Conservation (phyloP, 2,797 vertebrate genomes). For the Pseudopleuronectes americanus region DNA sequence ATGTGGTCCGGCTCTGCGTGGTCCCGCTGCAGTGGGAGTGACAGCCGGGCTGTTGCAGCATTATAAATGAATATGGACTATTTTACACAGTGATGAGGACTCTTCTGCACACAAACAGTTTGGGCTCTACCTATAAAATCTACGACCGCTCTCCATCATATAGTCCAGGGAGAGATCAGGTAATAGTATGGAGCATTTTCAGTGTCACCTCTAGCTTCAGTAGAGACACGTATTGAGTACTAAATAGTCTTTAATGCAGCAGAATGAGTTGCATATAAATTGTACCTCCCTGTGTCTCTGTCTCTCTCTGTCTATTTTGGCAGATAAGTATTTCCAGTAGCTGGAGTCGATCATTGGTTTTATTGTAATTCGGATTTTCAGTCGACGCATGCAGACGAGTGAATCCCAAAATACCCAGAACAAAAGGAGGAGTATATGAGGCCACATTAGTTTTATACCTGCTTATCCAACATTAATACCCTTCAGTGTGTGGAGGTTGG, state of each 20-base stretch:
- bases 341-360: no score
- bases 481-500: slow-evolving; percentile 39
- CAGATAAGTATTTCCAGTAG: no score
- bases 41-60: slow-evolving; percentile 3
- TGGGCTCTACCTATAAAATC: neutral
- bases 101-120: slow-evolving; percentile 18
- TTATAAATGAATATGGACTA: neutral
- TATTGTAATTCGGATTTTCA: no score
- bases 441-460: slow-evolving; percentile 33
- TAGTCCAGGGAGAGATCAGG: slow-evolving; percentile 23
- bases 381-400: no score
- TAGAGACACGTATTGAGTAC: neutral
- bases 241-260: slow-evolving; percentile 11
- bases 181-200: slow-evolving; percentile 12
- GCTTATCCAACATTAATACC: slow-evolving; percentile 48
- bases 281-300: neutral
- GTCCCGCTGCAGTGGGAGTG: slow-evolving; percentile 11
- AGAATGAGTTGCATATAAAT: slow-evolving; percentile 1
- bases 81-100: neutral
- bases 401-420: neutral
- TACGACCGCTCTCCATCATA: slow-evolving; percentile 3
- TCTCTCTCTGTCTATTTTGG: no score
- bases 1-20: neutral
- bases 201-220: slow-evolving; percentile 37
- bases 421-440: neutral